phyloP scores from a whole-genome alignment of 2,797 vertebrate genomes.

The Remorina albescens region DNA sequence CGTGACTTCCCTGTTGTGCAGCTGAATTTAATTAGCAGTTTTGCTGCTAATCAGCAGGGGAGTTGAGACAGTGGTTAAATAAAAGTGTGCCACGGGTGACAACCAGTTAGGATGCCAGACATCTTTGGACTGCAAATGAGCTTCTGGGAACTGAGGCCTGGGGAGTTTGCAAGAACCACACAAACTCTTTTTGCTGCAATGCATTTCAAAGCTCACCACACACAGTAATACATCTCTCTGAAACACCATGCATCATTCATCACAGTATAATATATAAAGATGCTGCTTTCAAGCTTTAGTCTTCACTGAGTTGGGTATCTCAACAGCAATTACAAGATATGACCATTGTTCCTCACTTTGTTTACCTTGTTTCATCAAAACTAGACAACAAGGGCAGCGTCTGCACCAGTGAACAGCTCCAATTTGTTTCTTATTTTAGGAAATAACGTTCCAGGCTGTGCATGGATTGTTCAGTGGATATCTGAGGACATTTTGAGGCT shows the following conservation, averaged over 20 bases:
- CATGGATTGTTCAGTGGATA: not conserved
- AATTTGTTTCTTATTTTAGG: not conserved
- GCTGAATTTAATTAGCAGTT: slow-evolving; percentile 77
- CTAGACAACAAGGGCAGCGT: not conserved
- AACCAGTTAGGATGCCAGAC: slow-evolving; percentile 51
- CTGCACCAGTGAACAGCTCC: not conserved
- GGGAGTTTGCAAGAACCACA: slow-evolving; percentile 48
- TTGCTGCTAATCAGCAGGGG: slow-evolving; percentile 65
- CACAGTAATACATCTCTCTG: slow-evolving; percentile 7
- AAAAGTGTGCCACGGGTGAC: slow-evolving; percentile 67
- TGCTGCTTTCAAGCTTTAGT: slow-evolving; percentile 1
- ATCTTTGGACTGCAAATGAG: slow-evolving; percentile 60
- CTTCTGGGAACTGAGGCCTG: slow-evolving; percentile 44
- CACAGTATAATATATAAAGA: slow-evolving; percentile 16
- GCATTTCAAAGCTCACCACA: slow-evolving; percentile 23
- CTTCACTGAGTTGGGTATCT: not conserved
- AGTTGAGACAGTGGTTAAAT: slow-evolving; percentile 66
- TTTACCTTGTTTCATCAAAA: not conserved
- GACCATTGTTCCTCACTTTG: not conserved
- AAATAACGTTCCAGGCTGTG: not conserved
- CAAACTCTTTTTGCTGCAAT: slow-evolving; percentile 9
- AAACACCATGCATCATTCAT: slow-evolving; percentile 17
- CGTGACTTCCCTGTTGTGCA: slow-evolving; percentile 54
- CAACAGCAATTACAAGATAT: not conserved
- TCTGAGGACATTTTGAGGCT: not conserved